Base-by-base conservation (phyloP, 1,140 invertebrate species). In the Drosophila yakuba region DNA sequence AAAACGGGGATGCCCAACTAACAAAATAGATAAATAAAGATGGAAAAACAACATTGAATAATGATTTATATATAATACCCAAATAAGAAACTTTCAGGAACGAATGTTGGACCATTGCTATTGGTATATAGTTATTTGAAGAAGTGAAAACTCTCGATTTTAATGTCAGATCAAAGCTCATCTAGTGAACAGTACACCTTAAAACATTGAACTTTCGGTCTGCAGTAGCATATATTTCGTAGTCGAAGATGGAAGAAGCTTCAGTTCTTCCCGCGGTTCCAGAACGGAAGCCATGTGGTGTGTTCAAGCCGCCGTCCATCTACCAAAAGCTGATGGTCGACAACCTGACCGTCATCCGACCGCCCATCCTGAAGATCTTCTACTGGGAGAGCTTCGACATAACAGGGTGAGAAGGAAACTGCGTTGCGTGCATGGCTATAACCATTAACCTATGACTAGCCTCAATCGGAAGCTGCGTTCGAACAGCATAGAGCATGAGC, bases 311-410 rank as follows among this genome's bases (percentile, higher is more conserved):
- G 0, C 0, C 14, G 0, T 48, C 64, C 12, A 59, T 80, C 10
- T 88, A 88, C 52, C 85, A 88, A 15, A 88, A 88, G 38, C 7
- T 91, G 15, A 83, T 79, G 77, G 51, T 90, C 7, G 90, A 91
- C 10, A 91, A 91, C 41, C 52, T 91, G 17, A 89, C 90, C 4
- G 36, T 91, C 2, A 55, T 82, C 11, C 68, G 74, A 10, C 75
- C 90, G 23, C 86, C 90, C 4, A 74, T 89, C 36, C 67, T 91
- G 0, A 91, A 91, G 69, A 23, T 90, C 6, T 91, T 76, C 52
- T 91, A 89, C 32, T 91, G 90, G 90, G 83, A 91, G 36, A 81
- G 67, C 51, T 90, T 91, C n/a, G 83, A 85, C 20, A 90, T 91
- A 17, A 41, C 78, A 0, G 78, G 85, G 85, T 86, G 17, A 69